Conservation (phyloP, 2,888 invertebrate genomes). For the Ornithoptera priamus region DNA sequence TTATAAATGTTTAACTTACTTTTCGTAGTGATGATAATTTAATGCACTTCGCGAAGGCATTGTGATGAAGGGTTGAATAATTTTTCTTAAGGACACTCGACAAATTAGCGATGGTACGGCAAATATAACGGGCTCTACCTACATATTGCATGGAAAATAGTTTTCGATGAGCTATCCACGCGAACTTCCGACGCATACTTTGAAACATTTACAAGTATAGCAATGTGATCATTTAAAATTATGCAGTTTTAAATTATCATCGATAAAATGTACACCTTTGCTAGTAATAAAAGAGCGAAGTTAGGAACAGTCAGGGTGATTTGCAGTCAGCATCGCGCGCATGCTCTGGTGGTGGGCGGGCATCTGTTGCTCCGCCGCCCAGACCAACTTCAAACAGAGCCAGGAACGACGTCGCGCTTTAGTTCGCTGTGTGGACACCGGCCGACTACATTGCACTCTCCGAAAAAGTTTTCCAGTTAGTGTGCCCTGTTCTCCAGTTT, state of each 20-base stretch:
- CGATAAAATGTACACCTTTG: not conserved
- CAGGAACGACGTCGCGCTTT: not conserved
- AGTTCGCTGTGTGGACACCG: constrained; percentile 5
- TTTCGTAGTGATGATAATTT: not conserved
- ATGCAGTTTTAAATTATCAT: not conserved
- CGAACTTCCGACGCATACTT: not conserved
- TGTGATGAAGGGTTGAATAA: not conserved
- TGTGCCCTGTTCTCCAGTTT: not conserved
- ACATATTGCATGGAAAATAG: not conserved
- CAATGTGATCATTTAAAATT: not conserved
- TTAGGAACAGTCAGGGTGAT: not conserved
- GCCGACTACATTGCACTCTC: constrained; percentile 7
- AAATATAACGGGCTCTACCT: not conserved
- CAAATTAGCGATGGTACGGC: not conserved
- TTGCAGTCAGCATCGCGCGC: constrained; percentile 15
- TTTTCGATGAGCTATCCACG: not conserved
- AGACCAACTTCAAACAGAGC: constrained; percentile 6
- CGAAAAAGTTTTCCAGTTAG: not conserved
- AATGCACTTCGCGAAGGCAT: not conserved
- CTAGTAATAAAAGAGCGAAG: not conserved
- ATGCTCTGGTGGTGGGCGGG: constrained; percentile 24
- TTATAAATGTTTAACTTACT: not conserved
- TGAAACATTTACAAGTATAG: not conserved
- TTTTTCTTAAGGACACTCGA: not conserved
- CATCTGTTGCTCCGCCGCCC: constrained; percentile 25